A percentile compares a stretch with the other conserved stretches of the same genome.
These are phyloP conservation scores for Aphis gossypii DNA, from an alignment of 1,140 invertebrate genomes.

Conservation along the genomic window DNA sequence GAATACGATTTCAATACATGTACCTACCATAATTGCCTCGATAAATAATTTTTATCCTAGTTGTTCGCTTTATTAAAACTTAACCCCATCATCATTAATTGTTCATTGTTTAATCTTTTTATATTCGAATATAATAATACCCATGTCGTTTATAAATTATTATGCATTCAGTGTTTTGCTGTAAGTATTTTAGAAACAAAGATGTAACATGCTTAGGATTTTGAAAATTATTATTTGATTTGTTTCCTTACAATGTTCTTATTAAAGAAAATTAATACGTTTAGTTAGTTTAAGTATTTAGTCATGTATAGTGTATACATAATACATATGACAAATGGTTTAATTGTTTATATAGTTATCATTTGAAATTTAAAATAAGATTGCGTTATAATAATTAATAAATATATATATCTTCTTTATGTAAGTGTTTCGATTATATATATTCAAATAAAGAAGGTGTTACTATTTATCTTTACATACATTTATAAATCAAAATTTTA, in stretches of 20 bases:
- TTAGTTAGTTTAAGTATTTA: no score
- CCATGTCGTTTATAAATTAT: neutral
- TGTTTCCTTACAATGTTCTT: no score
- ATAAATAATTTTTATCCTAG: neutral
- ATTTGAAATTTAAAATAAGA: no score
- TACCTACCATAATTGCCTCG: neutral
- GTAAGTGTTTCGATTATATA: no score
- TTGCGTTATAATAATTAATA: no score
- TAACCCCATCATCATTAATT: neutral
- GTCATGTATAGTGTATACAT: no score
- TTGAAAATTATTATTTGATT: neutral
- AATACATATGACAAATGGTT: no score
- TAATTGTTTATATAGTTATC: no score
- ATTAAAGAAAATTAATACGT: no score
- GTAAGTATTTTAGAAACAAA: conserved; percentile 30
- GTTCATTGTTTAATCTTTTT: neutral
- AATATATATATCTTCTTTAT: no score
- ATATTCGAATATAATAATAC: neutral
- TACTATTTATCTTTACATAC: no score
- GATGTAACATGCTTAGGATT: neutral
- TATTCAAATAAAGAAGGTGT: no score
- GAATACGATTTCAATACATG: neutral
- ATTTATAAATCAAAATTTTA: neutral
- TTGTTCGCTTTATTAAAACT: neutral
- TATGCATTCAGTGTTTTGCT: neutral